Evolutionary conservation across 2,888 invertebrate genomes (phyloP).

Genomic region (Patella pellucida): DNA sequence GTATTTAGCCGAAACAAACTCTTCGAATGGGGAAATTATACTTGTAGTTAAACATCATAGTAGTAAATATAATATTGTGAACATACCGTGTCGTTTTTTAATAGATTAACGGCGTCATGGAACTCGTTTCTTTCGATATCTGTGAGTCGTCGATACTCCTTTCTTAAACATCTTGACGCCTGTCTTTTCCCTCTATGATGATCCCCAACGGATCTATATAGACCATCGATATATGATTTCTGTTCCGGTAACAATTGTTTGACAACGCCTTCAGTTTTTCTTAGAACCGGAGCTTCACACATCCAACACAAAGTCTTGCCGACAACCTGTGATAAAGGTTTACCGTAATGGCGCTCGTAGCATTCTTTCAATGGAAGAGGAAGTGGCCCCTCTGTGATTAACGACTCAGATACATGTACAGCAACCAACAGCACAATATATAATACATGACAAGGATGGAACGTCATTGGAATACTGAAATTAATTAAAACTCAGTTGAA

Average conservation of each 20-base stretch:
- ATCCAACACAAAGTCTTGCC: constrained; percentile 32
- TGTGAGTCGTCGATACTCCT: constrained; percentile 54
- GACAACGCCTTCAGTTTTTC: constrained; percentile 5
- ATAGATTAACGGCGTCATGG: constrained; percentile 45
- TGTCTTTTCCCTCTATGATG: constrained; percentile 25
- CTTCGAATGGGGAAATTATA: no score
- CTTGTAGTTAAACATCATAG: no score
- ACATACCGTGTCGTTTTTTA: constrained; percentile 53
- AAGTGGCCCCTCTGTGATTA: constrained; percentile 44
- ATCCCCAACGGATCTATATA: constrained; percentile 1
- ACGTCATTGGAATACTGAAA: no score
- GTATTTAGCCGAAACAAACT: no score
- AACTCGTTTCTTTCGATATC: constrained; percentile 46
- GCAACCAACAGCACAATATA: no score
- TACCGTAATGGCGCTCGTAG: constrained; percentile 32
- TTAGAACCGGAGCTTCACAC: constrained; percentile 24
- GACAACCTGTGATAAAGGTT: constrained; percentile 24
- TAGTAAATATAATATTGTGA: no score
- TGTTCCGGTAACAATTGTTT: background rate
- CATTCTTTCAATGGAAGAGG: constrained; percentile 47
- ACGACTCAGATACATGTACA: constrained; percentile 17
- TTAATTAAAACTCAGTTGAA: no score
- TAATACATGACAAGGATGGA: no score
- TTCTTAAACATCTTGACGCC: constrained; percentile 38
- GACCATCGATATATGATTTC: constrained; percentile 6